Conservation (phyloP, 2,113 vertebrate species). For the Lophochroa leadbeateri region DNA sequence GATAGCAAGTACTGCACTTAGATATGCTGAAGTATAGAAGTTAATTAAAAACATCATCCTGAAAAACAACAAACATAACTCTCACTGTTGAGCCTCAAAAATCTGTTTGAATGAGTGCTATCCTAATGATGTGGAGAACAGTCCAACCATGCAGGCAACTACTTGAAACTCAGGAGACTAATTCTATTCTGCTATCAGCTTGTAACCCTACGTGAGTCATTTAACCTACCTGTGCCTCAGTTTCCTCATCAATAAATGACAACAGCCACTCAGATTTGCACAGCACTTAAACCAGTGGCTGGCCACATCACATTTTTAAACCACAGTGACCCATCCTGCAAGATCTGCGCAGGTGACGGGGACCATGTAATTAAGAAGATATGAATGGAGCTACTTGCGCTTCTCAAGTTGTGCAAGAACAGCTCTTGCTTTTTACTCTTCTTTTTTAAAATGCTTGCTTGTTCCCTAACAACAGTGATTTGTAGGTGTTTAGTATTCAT, state of each 20-base stretch:
- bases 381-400: neutral
- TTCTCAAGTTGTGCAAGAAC: neutral
- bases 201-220: neutral
- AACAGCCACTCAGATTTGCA: neutral
- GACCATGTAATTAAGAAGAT: neutral
- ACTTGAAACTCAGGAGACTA: neutral
- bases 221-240: neutral
- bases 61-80: neutral
- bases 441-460: neutral
- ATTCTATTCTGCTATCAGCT: neutral
- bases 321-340: neutral
- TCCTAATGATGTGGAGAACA: neutral
- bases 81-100: neutral
- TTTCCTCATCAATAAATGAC: neutral
- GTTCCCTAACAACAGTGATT: neutral
- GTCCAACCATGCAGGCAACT: fast-evolving
- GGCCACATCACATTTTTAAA: neutral
- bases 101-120: neutral
- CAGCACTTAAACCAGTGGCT: neutral
- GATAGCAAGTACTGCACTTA: neutral
- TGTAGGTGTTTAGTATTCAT: neutral
- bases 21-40: neutral
- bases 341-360: neutral
- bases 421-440: neutral
- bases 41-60: neutral